A percentile compares a stretch with the other conserved stretches of the same genome.
These are phyloP conservation scores for Rynchops niger DNA, from an alignment of 2,113 vertebrate species.

Conservation along the genomic window DNA sequence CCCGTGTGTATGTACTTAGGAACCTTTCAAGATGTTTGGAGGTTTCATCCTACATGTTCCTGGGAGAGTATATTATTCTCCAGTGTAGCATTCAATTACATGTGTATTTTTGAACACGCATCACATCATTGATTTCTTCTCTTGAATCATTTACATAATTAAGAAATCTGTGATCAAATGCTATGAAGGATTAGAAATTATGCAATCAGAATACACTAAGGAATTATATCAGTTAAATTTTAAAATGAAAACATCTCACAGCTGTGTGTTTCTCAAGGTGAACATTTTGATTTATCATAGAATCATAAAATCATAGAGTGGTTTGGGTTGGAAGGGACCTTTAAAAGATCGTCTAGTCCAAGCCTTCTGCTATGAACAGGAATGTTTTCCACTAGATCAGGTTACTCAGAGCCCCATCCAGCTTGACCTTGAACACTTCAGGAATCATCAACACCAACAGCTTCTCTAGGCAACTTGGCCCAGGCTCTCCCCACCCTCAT, in stretches of 20 bases:
- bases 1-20: accelerated
- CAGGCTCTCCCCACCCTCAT: not conserved
- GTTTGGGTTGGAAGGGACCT: not conserved
- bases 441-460: not conserved
- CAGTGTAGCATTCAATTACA: not conserved
- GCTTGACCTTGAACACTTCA: not conserved
- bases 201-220: not conserved
- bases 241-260: not conserved
- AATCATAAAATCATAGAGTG: not conserved
- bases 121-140: not conserved
- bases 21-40: not conserved
- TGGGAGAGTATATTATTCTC: not conserved
- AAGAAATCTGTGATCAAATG: not conserved
- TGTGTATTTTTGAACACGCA: not conserved
- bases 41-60: not conserved
- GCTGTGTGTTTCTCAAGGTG: not conserved
- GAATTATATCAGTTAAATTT: not conserved
- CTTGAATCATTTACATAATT: not conserved
- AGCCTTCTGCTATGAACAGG: not conserved
- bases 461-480: not conserved
- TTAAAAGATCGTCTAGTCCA: not conserved
- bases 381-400: too few relatives aligned
- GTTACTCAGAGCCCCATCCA: not conserved
- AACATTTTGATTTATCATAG: not conserved
- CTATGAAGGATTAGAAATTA: not conserved